Evolutionary conservation across 2,888 invertebrate species (phyloP).

Genomic region (Ormyrus labotus): DNA sequence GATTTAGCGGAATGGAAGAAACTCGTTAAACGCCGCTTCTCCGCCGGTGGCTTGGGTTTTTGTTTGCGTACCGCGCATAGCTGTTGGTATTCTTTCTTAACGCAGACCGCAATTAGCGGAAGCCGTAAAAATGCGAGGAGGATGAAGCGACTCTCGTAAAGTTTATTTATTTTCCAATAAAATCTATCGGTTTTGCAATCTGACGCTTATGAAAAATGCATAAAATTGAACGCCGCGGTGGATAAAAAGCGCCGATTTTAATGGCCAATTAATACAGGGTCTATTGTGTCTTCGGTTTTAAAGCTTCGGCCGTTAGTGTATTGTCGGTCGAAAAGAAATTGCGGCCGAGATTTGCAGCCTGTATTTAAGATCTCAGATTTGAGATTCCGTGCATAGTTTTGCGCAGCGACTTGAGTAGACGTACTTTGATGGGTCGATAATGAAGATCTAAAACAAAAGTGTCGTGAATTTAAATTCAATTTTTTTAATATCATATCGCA

Average conservation of each 20-base stretch:
- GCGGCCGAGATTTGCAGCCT: not conserved
- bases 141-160: not conserved
- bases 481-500: not conserved
- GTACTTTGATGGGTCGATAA: not conserved
- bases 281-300: not conserved
- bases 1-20: too few relatives aligned
- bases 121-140: not conserved
- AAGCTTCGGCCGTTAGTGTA: not conserved
- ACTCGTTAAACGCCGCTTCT: too few relatives aligned
- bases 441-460: constrained; percentile 20
- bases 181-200: not conserved
- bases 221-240: not conserved
- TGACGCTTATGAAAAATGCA: not conserved
- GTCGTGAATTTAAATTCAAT: constrained; percentile 10
- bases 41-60: not conserved
- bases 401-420: not conserved
- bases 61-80: not conserved
- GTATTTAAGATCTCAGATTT: constrained; percentile 4
- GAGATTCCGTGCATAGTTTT: constrained; percentile 21
- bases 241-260: constrained; percentile 1
- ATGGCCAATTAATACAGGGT: not conserved
- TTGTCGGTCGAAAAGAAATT: not conserved
- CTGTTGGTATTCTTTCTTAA: not conserved
- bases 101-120: not conserved
- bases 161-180: not conserved